phyloP scores from a whole-genome alignment of 2,888 invertebrate species.

The Alcis repandata region DNA sequence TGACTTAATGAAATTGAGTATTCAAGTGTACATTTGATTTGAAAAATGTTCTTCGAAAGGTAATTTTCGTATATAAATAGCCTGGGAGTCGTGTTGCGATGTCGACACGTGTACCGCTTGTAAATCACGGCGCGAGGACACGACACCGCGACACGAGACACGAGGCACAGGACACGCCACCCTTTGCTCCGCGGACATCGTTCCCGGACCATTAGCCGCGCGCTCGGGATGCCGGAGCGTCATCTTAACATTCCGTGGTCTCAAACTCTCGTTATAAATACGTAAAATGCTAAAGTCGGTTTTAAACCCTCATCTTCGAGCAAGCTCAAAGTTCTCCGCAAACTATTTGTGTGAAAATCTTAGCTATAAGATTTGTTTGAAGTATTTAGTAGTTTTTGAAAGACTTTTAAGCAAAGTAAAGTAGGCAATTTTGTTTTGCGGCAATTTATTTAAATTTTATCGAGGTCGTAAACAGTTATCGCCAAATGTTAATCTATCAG shows the following conservation, averaged over 20 bases:
- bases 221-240: conserved; percentile 34
- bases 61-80: conserved; percentile 30
- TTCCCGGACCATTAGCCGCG: conserved; percentile 30
- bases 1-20: too few relatives aligned
- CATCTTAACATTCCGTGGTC: conserved; percentile 30
- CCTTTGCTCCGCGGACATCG: conserved; percentile 21
- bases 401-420: neutral
- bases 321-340: conserved; percentile 1
- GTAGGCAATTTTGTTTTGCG: neutral
- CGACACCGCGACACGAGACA: conserved; percentile 14
- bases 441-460: conserved; percentile 13
- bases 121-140: conserved; percentile 41
- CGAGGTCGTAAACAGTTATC: conserved; percentile 15
- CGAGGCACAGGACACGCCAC: conserved; percentile 10
- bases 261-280: conserved; percentile 3
- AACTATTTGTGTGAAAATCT: neutral
- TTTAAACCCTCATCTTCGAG: neutral
- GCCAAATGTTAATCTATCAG: conserved; percentile 5
- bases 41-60: neutral
- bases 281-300: neutral
- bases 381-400: neutral
- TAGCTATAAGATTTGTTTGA: too few relatives aligned
- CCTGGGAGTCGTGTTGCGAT: conserved; percentile 14
- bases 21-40: neutral
- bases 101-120: conserved; percentile 40